Evolutionary conservation across 1,140 invertebrate species (phyloP), one percentile per base, ranked within the genome.

Genomic region (Nymphalis io): DNA sequence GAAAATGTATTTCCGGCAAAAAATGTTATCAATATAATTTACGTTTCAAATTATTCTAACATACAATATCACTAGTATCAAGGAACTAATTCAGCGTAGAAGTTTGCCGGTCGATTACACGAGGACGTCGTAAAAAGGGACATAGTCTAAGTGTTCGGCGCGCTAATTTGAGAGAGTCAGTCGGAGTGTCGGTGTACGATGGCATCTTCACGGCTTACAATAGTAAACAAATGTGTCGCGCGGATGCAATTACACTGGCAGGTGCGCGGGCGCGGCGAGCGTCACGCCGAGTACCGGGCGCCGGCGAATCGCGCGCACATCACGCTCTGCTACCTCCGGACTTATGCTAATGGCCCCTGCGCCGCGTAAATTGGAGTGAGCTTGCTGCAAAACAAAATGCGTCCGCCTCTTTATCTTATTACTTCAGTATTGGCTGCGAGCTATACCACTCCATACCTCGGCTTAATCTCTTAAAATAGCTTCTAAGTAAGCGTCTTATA

Each of bases 391-490:
- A 89, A 91, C 85, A 88, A 90, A 90, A 90, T 84, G 81, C 82
- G 80, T 83, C 85, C 83, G 86, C 81, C 82, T 85, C 85, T 90
- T 90, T 91, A 90, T 91, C 89, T 91, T 88, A 91, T 91, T 89
- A 85, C 86, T 82, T 60, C 75, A 80, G 82, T 73, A 82, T 80
- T 82, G 76, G 76, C 79, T 67, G 73, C 73, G 70, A 76, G 73
- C 76, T 72, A 70, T 73, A 73, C 70, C 60, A 70, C 76, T 79
- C 65, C 40, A 63, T 76, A 74, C 69, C 60, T 64, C 51, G 48
- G 58, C 68, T 58, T 57, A 20, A 66, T 62, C 65, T 65, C 42
- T 67, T 20, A 76, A 81, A 76, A 81, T 78, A 70, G 74, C 65
- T 75, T 74, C 71, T 89, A 83, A 71, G 44, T 65, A 57, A 51